phyloP scores from a whole-genome alignment of 2,797 vertebrate genomes.

The Columba guinea region DNA sequence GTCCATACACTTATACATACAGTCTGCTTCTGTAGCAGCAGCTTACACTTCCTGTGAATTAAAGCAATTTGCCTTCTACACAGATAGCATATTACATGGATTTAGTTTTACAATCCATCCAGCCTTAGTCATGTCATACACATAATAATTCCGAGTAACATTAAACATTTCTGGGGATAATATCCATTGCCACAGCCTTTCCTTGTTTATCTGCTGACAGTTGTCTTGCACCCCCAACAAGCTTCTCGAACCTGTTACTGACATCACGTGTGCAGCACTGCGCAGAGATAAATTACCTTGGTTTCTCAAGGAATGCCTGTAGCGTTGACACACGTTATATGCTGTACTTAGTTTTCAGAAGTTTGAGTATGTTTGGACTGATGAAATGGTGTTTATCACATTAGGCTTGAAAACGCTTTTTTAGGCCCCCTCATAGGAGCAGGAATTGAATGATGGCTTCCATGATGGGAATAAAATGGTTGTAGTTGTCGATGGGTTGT shows the following conservation, averaged over 20 bases:
- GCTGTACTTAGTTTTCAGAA: not conserved
- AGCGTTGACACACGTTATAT: not conserved
- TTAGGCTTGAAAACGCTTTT: not conserved
- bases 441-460: not conserved
- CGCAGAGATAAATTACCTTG: not conserved
- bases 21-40: not conserved
- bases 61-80: not conserved
- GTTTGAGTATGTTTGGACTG: not conserved
- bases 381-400: not conserved
- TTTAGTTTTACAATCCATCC: not conserved
- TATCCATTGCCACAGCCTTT: not conserved
- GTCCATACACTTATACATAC: not conserved
- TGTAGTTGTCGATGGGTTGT: not conserved
- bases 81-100: not conserved
- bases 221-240: not conserved
- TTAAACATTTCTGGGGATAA: not conserved
- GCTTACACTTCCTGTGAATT: not conserved
- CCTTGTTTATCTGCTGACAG: not conserved
- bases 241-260: not conserved
- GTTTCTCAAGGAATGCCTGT: not conserved
- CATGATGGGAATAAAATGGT: not conserved
- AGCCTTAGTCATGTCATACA: not conserved
- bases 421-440: not conserved
- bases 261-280: fast-evolving
- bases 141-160: fast-evolving